phyloP scores from a whole-genome alignment of 2,113 vertebrate genomes.

The Pseudopipra pipra region DNA sequence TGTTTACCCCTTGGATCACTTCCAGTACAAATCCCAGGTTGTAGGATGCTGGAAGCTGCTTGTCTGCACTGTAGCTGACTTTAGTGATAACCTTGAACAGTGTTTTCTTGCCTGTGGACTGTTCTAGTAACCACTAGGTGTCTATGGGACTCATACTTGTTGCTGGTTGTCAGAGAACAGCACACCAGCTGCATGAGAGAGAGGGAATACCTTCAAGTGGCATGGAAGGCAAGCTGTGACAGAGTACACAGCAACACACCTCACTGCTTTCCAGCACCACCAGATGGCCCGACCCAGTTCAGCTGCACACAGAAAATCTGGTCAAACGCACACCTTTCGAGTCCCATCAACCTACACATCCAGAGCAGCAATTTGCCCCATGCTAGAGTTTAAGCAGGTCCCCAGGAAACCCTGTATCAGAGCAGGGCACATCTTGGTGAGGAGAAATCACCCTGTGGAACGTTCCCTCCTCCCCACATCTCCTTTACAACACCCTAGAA shows the following conservation, averaged over 20 bases:
- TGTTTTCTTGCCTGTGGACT: not conserved
- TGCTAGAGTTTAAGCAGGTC: not conserved
- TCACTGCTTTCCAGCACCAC: not conserved
- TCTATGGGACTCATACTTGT: not conserved
- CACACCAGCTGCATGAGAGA: not conserved
- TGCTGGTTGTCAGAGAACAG: not conserved
- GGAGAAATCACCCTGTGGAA: not conserved
- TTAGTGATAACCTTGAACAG: not conserved
- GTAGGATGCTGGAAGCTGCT: not conserved
- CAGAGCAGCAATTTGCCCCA: not conserved
- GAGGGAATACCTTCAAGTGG: not conserved
- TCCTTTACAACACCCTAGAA: not conserved
- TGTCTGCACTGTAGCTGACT: not conserved
- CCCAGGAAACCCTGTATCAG: not conserved
- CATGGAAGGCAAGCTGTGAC: not conserved
- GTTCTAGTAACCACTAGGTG: not conserved
- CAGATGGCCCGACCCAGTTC: not conserved
- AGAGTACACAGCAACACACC: not conserved
- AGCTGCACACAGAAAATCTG: not conserved
- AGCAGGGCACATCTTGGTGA: not conserved
- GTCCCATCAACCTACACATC: not conserved
- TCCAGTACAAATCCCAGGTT: not conserved
- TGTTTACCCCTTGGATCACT: not conserved
- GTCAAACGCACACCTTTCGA: not conserved
- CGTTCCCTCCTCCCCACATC: not conserved